A percentile compares a stretch with the other conserved stretches of the same genome.
Evolutionary conservation across 2,113 vertebrate species (phyloP).

Genomic region (Narcine bancroftii): DNA sequence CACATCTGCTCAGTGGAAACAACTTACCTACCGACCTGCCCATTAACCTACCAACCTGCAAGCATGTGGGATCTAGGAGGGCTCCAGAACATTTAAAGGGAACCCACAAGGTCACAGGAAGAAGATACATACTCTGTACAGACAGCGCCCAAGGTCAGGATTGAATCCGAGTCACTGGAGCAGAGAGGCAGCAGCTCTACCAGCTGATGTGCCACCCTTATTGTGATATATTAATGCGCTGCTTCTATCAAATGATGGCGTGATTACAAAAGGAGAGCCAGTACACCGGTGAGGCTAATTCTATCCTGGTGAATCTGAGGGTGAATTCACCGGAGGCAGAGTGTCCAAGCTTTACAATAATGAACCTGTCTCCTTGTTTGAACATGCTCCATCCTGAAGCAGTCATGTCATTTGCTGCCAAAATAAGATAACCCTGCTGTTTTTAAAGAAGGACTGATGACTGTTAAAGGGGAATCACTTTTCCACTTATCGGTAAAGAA

Average conservation of each 20-base stretch:
- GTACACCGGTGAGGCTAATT: neutral
- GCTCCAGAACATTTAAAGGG: no score
- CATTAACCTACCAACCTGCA: no score
- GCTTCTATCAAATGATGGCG: neutral
- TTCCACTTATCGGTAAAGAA: neutral
- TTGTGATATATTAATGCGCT: neutral
- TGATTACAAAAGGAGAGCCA: neutral
- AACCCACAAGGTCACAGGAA: no score
- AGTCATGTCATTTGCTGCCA: neutral
- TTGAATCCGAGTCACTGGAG: no score
- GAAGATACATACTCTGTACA: no score
- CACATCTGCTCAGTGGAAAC: no score
- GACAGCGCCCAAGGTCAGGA: no score
- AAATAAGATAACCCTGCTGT: neutral
- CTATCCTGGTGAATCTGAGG: neutral
- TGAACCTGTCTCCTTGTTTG: neutral
- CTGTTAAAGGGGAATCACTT: neutral
- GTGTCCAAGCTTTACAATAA: neutral
- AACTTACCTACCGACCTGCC: no score
- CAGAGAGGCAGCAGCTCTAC: no score
- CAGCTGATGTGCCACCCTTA: no score
- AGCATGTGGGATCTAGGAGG: no score
- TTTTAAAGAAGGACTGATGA: neutral
- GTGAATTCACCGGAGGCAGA: neutral
- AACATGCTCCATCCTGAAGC: neutral